These are phyloP conservation scores for Lamellibrachia luymesi DNA, from an alignment of 1,140 invertebrate species.

Conservation along the genomic window DNA sequence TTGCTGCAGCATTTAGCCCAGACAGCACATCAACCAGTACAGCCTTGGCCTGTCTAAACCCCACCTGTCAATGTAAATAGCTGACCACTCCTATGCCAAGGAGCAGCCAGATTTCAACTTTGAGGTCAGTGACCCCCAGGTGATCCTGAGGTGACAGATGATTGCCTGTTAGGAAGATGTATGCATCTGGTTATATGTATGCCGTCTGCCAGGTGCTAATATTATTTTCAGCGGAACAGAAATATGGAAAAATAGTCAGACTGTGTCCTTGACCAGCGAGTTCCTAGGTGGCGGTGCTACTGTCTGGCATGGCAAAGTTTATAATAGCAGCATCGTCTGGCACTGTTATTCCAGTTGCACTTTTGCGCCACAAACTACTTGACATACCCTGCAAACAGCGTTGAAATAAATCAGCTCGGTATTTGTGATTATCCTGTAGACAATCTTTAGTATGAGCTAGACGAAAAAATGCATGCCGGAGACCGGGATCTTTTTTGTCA, in stretches of 20 bases:
- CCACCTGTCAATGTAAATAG: neutral
- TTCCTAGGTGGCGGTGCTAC: neutral
- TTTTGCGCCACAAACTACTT: neutral
- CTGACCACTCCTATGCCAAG: neutral
- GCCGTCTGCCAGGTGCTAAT: no score
- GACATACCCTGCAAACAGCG: neutral
- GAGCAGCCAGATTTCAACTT: neutral
- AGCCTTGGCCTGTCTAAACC: neutral
- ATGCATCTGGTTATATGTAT: no score
- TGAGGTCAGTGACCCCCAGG: neutral
- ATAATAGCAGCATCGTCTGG: neutral
- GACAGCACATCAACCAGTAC: neutral
- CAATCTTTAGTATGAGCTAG: neutral
- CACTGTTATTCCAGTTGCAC: neutral
- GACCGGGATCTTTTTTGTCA: neutral
- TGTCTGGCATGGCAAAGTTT: neutral
- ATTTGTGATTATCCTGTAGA: neutral
- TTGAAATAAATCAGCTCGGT: neutral
- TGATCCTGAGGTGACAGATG: neutral
- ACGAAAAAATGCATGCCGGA: neutral
- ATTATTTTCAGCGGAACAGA: no score
- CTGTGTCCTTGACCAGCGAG: neutral
- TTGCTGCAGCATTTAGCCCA: neutral
- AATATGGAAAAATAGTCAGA: no score
- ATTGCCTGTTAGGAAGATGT: neutral